phyloP scores from a whole-genome alignment of 1,140 invertebrate species.

The Lysiphlebus fabarum region DNA sequence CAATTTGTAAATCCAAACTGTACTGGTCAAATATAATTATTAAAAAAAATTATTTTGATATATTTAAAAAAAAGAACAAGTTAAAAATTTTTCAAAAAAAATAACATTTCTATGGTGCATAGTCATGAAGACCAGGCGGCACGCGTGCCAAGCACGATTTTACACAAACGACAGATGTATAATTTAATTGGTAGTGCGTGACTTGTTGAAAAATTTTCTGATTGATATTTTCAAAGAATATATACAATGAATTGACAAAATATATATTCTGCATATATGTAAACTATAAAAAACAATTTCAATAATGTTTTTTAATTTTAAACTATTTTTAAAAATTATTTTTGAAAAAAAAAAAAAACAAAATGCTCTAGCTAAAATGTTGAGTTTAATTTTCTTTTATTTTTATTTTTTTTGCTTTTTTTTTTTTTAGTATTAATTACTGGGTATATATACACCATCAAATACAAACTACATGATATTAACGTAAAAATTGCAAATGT shows the following conservation, averaged over 20 bases:
- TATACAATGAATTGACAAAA: too few species aligned
- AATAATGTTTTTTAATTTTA: too few species aligned
- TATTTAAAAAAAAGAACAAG: neutral
- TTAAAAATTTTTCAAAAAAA: neutral
- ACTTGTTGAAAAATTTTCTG: constrained; percentile 9
- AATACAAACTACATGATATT: constrained; percentile 21
- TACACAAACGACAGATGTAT: constrained; percentile 7
- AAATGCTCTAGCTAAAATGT: too few species aligned
- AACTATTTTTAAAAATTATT: too few species aligned
- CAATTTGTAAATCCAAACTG: too few species aligned
- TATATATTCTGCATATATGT: too few species aligned
- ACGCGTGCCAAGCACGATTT: neutral
- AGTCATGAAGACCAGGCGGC: neutral
- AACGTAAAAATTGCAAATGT: constrained; percentile 34
- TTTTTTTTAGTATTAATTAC: neutral
- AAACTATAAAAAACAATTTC: too few species aligned
- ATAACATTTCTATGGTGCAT: neutral
- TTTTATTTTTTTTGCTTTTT: neutral
- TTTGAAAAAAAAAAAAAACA: too few species aligned
- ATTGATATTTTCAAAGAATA: constrained; percentile 12
- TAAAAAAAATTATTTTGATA: neutral
- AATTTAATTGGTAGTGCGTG: constrained; percentile 15
- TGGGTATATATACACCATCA: neutral
- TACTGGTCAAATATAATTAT: too few species aligned
- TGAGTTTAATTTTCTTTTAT: neutral